Conservation (phyloP, 2,888 invertebrate genomes). For the Cryptosula pallasiana region DNA sequence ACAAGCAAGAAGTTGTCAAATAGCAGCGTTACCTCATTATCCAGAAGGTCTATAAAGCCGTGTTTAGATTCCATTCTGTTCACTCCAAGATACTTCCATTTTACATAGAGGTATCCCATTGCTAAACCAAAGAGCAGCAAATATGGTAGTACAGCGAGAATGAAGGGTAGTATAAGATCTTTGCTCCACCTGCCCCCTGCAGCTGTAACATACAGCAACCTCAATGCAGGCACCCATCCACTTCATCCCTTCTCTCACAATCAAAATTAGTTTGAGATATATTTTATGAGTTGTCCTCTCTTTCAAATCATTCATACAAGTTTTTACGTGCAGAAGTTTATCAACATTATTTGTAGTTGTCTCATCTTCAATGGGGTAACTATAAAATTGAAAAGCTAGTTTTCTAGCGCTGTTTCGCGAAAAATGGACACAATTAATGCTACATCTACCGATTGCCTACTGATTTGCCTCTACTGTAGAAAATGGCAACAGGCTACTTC, state of each 20-base stretch:
- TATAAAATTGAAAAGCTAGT: no score
- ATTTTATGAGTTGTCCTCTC: neutral
- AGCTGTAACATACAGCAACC: neutral
- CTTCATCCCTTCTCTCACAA: neutral
- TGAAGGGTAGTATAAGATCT: neutral
- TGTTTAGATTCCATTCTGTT: neutral
- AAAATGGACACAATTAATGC: neutral
- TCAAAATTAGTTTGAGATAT: neutral
- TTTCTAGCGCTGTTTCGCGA: neutral
- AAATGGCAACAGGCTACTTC: neutral
- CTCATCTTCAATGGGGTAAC: no score
- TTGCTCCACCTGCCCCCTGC: neutral
- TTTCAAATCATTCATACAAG: no score
- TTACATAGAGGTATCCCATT: neutral
- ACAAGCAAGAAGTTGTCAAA: no score
- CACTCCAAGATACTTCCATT: neutral
- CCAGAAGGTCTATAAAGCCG: neutral
- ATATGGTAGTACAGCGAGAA: neutral
- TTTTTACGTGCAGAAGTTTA: no score
- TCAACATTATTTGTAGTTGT: no score
- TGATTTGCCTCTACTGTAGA: neutral
- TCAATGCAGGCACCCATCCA: neutral
- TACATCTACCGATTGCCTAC: no score
- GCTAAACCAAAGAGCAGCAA: neutral
- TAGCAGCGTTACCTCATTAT: neutral